Conservation (phyloP, 2,797 vertebrate genomes). For the Danio jaintianensis region DNA sequence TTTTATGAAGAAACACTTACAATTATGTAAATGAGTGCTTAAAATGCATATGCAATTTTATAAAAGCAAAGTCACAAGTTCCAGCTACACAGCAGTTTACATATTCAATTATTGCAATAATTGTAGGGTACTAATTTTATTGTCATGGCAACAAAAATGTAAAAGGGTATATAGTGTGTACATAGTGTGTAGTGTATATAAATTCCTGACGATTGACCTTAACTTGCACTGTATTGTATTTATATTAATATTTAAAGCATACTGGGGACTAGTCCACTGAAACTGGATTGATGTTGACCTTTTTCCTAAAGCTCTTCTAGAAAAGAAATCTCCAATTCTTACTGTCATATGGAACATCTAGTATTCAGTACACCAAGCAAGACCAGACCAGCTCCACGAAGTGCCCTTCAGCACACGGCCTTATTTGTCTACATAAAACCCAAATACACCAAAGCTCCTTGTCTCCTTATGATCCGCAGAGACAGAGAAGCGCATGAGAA, state of each 20-base stretch:
- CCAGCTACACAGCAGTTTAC: no score
- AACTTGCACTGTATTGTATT: not conserved
- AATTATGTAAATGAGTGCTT: not conserved
- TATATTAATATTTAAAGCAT: not conserved
- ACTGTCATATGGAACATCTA: not conserved
- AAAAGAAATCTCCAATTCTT: not conserved
- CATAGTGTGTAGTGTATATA: no score
- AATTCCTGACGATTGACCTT: not conserved
- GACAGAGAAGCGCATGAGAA: conserved; percentile 2
- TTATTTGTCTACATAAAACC: not conserved
- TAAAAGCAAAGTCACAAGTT: not conserved
- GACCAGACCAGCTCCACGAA: not conserved
- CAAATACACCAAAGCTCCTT: not conserved
- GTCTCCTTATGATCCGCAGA: conserved; percentile 3
- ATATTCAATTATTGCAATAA: not conserved
- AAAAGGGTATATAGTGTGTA: not conserved
- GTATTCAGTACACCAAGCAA: conserved; percentile 5
- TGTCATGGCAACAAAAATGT: not conserved
- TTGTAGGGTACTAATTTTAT: not conserved
- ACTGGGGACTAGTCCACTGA: not conserved
- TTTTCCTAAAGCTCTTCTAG: not conserved
- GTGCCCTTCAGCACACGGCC: conserved; percentile 21
- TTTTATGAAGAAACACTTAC: not conserved
- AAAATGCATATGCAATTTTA: not conserved
- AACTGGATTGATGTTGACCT: not conserved